phyloP scores from a whole-genome alignment of 2,888 invertebrate genomes.

The Dryadula phaetusa region DNA sequence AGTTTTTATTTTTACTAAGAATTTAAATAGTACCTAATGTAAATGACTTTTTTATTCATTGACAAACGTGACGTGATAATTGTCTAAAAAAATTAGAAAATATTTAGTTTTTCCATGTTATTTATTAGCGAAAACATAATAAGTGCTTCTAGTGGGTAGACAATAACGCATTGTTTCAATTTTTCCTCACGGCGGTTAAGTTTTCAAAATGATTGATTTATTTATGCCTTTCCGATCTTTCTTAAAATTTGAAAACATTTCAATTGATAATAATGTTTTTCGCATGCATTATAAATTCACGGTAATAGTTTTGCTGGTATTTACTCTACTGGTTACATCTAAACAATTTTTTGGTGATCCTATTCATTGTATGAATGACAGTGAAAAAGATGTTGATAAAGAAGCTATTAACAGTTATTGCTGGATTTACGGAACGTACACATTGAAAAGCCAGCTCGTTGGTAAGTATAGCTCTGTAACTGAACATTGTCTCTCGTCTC shows the following conservation, averaged over 20 bases:
- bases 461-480: constrained; percentile 58
- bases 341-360: constrained; percentile 95
- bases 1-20: not conserved
- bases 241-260: constrained; percentile 86
- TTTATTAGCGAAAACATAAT: not conserved
- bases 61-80: not conserved
- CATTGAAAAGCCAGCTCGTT: constrained; percentile 73
- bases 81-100: not conserved
- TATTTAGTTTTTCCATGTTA: not conserved
- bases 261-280: constrained; percentile 90
- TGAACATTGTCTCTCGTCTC: no score
- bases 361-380: constrained; percentile 88
- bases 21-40: not conserved
- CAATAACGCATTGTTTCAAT: not conserved
- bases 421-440: constrained; percentile 91
- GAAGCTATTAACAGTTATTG: constrained; percentile 90
- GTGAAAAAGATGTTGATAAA: constrained; percentile 66
- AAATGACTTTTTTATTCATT: not conserved
- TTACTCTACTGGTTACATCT: constrained; percentile 89
- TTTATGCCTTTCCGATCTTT: constrained; percentile 87
- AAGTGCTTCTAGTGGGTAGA: not conserved
- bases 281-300: constrained; percentile 90
- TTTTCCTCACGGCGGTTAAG: not conserved
- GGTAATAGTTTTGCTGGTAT: constrained; percentile 88
- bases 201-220: constrained; percentile 84